Evolutionary conservation across 2,888 invertebrate species (phyloP).

Genomic region (Drosophila nigritarsus): DNA sequence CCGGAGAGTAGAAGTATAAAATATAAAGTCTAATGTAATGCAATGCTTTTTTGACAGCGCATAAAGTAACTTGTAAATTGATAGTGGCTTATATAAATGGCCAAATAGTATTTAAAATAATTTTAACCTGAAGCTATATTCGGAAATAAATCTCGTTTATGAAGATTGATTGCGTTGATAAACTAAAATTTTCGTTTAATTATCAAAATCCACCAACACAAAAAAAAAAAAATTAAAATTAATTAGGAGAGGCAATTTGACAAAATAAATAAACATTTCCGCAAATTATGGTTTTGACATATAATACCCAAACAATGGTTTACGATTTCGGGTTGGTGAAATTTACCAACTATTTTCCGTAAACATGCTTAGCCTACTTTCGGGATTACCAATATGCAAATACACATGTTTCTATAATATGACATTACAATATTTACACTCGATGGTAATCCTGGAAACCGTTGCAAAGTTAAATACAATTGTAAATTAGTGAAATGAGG

Average conservation of each 20-base stretch:
- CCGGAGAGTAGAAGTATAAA: not conserved
- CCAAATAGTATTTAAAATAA: not conserved
- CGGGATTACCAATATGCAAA: not conserved
- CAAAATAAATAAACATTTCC: not conserved
- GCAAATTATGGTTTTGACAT: not conserved
- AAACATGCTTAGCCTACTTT: not conserved
- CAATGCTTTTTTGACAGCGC: not conserved
- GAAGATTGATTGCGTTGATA: not conserved
- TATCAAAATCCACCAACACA: not conserved
- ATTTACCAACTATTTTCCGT: not conserved
- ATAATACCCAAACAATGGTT: not conserved
- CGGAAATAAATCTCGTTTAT: not conserved
- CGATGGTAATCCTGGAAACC: not conserved
- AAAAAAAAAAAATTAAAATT: not conserved
- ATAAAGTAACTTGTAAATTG: not conserved
- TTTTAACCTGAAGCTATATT: not conserved
- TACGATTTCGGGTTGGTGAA: not conserved
- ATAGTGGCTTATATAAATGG: not conserved
- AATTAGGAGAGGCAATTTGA: not conserved
- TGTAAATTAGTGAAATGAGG: conserved; percentile 45
- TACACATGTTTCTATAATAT: not conserved
- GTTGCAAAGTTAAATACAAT: conserved; percentile 20
- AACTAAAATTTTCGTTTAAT: not conserved
- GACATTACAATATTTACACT: not conserved
- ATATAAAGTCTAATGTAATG: not conserved